Evolutionary conservation across 2,113 vertebrate genomes (phyloP), one percentile per base, ranked within the genome.

Genomic region (Corynorhinus townsendii): DNA sequence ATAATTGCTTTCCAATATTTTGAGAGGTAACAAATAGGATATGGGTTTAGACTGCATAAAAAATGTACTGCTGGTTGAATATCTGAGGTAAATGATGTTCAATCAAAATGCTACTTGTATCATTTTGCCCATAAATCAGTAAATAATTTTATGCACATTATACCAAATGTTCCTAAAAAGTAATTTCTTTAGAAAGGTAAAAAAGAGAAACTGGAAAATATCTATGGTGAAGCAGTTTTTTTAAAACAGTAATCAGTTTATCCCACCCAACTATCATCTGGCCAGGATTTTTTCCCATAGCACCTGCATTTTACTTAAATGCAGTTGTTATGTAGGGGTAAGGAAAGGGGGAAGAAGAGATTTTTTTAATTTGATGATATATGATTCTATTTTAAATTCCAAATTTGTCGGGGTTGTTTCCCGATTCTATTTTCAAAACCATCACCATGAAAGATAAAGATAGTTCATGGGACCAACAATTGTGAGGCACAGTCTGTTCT

Each of bases 61-160:
- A 97, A 97, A 98, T 96, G 98, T 98, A 98, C 98, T 99, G 98
- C 98, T 99, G 99, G 98, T 99, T 98, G 98, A 98, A 92, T 98
- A 98, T 99, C 98, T 99, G 99, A 99, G 99, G 99, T 99, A 99
- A 99, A 98, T 96, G 97, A 98, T 98, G 98, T 98, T 98, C 97
- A 98, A 96, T 98, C 93, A 89, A 97, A 98, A 98, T 98, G 98
- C 97, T 98, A 97, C 98, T 97, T 98, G 97, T 98, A 98, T 98
- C 94, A 59, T 97, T 98, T 98, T 98, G 98, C 98, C 98, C 96
- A 71, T 69, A 98, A 97, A 87, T 54, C 19, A 49, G 62, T 94
- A 94, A 90, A 97, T 98, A 98, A 98, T 97, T 97, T 95, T 96
- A 98, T 97, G 97, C 93, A 84, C 52, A 95, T 97, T 97, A 98